Conservation (phyloP, 2,888 invertebrate genomes). For the Acanthosepion pharaonis region DNA sequence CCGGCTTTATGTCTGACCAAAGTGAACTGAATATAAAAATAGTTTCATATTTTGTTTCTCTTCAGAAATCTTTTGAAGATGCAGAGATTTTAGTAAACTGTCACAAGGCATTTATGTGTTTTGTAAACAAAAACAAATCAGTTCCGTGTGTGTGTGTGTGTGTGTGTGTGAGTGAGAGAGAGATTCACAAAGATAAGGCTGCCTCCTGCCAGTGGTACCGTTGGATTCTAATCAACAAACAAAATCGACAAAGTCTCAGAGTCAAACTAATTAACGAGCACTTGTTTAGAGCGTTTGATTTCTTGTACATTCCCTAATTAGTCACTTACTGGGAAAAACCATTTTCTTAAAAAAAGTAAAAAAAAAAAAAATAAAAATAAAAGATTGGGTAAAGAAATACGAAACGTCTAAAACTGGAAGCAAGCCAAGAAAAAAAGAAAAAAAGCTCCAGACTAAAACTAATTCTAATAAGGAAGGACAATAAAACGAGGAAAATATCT, state of each 20-base stretch:
- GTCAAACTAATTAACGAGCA: background rate
- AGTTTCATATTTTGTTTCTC: no score
- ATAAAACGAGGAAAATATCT: no score
- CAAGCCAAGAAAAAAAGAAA: background rate
- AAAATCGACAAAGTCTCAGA: background rate
- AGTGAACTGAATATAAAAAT: no score
- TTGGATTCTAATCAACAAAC: background rate
- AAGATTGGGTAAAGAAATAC: no score
- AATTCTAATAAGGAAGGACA: no score
- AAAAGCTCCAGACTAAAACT: no score
- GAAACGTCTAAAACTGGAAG: no score
- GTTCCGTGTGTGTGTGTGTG: background rate
- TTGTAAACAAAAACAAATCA: background rate
- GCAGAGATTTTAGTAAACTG: no score
- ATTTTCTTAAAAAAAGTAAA: background rate
- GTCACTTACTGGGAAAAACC: background rate
- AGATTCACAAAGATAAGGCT: no score
- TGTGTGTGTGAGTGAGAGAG: background rate
- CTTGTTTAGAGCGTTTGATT: background rate
- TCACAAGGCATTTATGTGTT: no score
- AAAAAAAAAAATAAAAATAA: background rate
- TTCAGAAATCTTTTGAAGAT: no score
- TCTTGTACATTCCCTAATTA: background rate
- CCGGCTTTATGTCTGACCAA: no score
- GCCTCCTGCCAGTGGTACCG: background rate